These are phyloP conservation scores for Pachydiplax longipennis DNA, from an alignment of 2,888 invertebrate species.

Conservation along the genomic window DNA sequence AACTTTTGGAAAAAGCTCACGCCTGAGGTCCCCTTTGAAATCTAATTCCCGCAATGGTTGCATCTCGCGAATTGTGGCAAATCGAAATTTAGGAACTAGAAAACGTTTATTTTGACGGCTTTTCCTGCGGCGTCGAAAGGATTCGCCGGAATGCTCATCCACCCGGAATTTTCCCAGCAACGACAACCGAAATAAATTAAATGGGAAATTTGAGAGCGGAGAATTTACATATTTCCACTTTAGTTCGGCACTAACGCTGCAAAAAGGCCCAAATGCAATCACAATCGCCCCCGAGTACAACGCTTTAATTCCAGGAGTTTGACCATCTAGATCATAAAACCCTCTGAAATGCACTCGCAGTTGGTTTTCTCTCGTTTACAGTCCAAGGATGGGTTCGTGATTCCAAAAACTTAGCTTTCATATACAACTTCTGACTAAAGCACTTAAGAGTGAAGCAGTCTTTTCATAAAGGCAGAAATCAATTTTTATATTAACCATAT, in stretches of 20 bases:
- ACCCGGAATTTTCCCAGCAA: not conserved
- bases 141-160: not conserved
- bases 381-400: too few relatives aligned
- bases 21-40: not conserved
- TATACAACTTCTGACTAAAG: too few relatives aligned
- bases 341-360: not conserved
- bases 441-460: too few relatives aligned
- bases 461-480: too few relatives aligned
- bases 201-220: not conserved
- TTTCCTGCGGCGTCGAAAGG: not conserved
- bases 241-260: not conserved
- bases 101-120: not conserved
- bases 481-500: too few relatives aligned
- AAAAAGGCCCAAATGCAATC: not conserved
- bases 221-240: not conserved
- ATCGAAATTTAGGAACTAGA: not conserved
- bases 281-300: not conserved
- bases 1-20: not conserved
- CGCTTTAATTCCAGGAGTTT: not conserved
- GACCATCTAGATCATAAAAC: not conserved
- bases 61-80: not conserved
- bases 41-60: not conserved
- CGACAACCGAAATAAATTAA: not conserved
- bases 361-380: not conserved
- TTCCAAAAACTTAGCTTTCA: too few relatives aligned